Base-by-base conservation (phyloP, 2,888 invertebrate species). In the Cancer borealis region DNA sequence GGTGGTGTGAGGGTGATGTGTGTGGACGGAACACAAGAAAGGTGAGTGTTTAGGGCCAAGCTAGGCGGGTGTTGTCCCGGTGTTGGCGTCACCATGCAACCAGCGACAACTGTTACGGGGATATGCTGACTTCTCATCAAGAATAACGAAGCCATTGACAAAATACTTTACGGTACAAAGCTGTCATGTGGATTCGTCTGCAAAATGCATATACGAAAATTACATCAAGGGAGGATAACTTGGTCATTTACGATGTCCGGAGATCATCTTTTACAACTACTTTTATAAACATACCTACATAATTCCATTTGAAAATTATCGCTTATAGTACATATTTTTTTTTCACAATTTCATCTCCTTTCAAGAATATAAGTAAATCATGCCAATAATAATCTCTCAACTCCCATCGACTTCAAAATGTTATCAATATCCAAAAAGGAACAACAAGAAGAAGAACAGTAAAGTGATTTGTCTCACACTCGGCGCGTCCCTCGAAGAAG, bases 401-500 rank as follows among this genome's bases (percentile, higher is more conserved):
- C 45, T 89, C 47, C 30, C 47, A 73, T 26, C 4, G n/a, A 60
- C 21, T 60, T 60, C 17, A 60, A 21, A 21, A 21, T 60, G 3
- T 60, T 21, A 21, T 17, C 4, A 60, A 0, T 21, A 26, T 89
- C 26, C 30, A 47, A 89, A 54, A 89, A 26, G 39, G n/a, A 88
- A 88, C n/a, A n/a, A n/a, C n/a, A 73, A 79, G 14, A 39, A 14
- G 3, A 66, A 91, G 17, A 91, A 79, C n/a, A 46, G 47, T 73
- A 12, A 84, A 79, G 17, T 26, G 30, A 73, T 79, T 17, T 26
- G 26, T 54, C 95, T 94, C 92, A 96, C 96, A 96, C 96, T 99
- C 98, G 97, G 98, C 98, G 96, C 99, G 97, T 93, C 98, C 97
- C 96, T 98, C 98, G 96, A 99, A 98, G 88, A 99, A 97, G 95